Conservation (phyloP, 2,797 vertebrate species). For the Anguilla marmorata region DNA sequence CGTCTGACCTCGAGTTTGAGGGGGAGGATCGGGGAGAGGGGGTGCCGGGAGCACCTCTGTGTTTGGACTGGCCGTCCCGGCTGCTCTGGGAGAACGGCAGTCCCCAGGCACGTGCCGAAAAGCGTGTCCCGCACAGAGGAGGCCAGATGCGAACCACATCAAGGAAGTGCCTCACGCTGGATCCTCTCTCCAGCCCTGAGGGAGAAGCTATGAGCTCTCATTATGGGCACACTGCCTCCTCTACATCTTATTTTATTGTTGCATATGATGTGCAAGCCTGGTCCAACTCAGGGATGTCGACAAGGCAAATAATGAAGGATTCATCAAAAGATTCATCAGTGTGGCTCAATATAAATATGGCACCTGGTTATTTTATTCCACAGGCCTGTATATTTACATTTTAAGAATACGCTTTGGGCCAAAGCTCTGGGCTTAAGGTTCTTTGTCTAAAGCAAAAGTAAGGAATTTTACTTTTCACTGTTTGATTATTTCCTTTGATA, state of each 20-base stretch:
- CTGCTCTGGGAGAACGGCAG: slow-evolving; percentile 54
- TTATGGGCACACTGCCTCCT: neutral
- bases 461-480: neutral
- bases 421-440: neutral
- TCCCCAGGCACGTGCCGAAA: slow-evolving; percentile 19
- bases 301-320: neutral
- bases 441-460: neutral
- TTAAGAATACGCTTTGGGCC: no score
- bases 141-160: slow-evolving; percentile 11
- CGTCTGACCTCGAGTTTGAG: slow-evolving; percentile 33
- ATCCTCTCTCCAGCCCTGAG: neutral
- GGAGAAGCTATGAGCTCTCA: neutral
- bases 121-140: neutral
- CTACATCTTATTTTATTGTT: slow-evolving; percentile 20
- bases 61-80: slow-evolving; percentile 41
- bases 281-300: neutral
- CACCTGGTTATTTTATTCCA: neutral
- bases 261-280: neutral
- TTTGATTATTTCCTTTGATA: neutral
- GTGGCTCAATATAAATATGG: neutral
- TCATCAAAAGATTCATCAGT: neutral
- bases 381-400: neutral
- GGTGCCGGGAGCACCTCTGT: slow-evolving; percentile 44
- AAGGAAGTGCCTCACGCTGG: slow-evolving; percentile 27
- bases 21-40: slow-evolving; percentile 26